A percentile compares a stretch with the other conserved stretches of the same genome.
phyloP scores from a whole-genome alignment of 2,797 vertebrate species.

The Hephaestus fuliginosus region DNA sequence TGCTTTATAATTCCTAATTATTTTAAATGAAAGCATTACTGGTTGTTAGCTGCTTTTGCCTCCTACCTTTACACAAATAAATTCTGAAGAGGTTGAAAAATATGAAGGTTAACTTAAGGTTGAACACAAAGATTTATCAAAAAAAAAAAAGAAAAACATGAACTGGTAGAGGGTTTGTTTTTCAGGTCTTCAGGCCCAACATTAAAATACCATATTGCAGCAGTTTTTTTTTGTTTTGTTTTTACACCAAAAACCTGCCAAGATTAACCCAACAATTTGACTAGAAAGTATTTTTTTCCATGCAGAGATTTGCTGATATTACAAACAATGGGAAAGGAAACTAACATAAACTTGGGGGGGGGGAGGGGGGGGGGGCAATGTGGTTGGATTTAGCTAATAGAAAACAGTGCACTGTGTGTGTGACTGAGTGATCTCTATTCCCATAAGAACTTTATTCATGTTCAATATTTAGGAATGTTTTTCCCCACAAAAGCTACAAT shows the following conservation, averaged over 20 bases:
- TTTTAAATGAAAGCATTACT: neutral
- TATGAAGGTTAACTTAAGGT: neutral
- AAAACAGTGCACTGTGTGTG: conserved; percentile 39
- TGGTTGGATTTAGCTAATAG: conserved; percentile 47
- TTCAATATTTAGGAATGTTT: neutral
- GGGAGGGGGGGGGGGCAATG: neutral
- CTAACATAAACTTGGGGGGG: conserved; percentile 16
- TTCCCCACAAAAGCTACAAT: neutral
- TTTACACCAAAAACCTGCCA: conserved; percentile 13
- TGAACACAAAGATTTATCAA: neutral
- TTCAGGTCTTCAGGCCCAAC: neutral
- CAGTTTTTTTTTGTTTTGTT: neutral
- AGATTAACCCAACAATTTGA: conserved; percentile 14
- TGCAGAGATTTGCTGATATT: conserved; percentile 29
- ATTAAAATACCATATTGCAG: neutral
- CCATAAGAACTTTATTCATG: conserved; percentile 24
- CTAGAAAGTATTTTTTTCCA: conserved; percentile 17
- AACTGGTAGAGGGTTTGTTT: conserved; percentile 21
- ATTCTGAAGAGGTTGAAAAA: neutral
- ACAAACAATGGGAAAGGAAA: conserved; percentile 33
- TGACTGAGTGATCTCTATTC: conserved; percentile 35
- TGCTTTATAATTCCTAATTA: conserved; percentile 13
- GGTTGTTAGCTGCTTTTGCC: conserved; percentile 20
- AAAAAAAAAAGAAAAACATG: neutral
- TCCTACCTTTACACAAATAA: conserved; percentile 14